Base-by-base conservation (phyloP, 2,888 invertebrate species). In the Venusia cambrica region DNA sequence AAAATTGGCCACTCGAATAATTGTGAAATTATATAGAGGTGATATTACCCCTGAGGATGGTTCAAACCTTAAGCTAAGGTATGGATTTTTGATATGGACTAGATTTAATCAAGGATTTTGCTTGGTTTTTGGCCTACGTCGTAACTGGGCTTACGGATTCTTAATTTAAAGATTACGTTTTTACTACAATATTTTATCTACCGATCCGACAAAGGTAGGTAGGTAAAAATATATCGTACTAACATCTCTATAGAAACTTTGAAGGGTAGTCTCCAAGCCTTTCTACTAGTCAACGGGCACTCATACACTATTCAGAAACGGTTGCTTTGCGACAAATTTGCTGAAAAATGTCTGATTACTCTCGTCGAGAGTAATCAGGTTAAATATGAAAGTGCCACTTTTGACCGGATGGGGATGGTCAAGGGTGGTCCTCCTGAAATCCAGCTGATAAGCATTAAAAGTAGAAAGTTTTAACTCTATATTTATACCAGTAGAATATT, bases 1-100 rank as follows among this genome's bases (percentile, higher is more conserved):
- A 61, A 69, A 73, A 68, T 72, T 74, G 61, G 62, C 65, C 65
- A 63, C 62, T 67, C 55, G 54, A 58, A 57, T 75, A 72, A 70
- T 70, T 69, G 54, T 11, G 44, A 47, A 58, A 48, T 48, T 51
- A 9, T 54, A 50, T 39, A 41, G 65, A 66, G 66, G 5, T 50
- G 59, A 8, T 56, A 38, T 28, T 32, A 41, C 44, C 38, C 25
- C 9, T 40, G 28, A n/a, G n/a, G n/a, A n/a, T n/a, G n/a, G n/a
- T n/a, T n/a, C n/a, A n/a, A n/a, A n/a, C n/a, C n/a, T 11, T 25
- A 33, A 27, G 30, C 29, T 33, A 14, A 29, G 2, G 13, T 15
- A 25, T 13, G 20, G 12, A 26, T 38, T 34, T 30, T 34, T 28
- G 38, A 34, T 7, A 15, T n/a, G 8, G 18, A 35, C 22, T 24